phyloP scores from a whole-genome alignment of 1,140 invertebrate species.

The Notospermus geniculatus region DNA sequence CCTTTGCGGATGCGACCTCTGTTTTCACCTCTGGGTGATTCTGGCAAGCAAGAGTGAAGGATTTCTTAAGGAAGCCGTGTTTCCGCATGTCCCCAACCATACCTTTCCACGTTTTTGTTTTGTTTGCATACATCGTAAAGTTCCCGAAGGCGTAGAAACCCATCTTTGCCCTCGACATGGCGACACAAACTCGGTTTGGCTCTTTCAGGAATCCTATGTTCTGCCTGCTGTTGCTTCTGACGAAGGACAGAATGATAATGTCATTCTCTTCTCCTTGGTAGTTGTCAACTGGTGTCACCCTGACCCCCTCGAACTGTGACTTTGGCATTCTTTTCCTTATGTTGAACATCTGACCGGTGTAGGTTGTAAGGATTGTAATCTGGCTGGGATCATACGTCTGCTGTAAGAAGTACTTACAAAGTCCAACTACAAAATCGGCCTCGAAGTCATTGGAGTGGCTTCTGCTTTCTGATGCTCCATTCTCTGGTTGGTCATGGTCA shows the following conservation, averaged over 20 bases:
- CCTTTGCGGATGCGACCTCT: background rate
- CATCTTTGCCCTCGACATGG: slow-evolving; percentile 72
- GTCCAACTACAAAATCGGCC: slow-evolving; percentile 23
- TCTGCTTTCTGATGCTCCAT: slow-evolving; percentile 21
- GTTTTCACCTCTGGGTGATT: slow-evolving; percentile 4
- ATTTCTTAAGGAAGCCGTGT: background rate
- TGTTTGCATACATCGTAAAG: slow-evolving; percentile 58
- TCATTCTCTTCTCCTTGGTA: slow-evolving; percentile 76
- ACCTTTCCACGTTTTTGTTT: slow-evolving; percentile 13
- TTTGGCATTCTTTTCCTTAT: slow-evolving; percentile 5
- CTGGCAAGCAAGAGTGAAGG: background rate
- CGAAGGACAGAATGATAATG: slow-evolving; percentile 76
- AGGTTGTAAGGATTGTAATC: slow-evolving; percentile 42
- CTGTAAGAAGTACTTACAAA: slow-evolving; percentile 37
- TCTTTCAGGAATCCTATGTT: slow-evolving; percentile 73
- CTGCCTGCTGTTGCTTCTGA: slow-evolving; percentile 66
- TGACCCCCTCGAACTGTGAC: slow-evolving; percentile 9
- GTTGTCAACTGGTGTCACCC: slow-evolving; percentile 61
- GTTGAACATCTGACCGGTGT: slow-evolving; percentile 33
- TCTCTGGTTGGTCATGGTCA: slow-evolving; percentile 32
- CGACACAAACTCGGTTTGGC: slow-evolving; percentile 75
- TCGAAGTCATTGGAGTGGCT: slow-evolving; percentile 38
- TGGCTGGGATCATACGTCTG: slow-evolving; percentile 33
- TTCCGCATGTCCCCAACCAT: slow-evolving; percentile 17
- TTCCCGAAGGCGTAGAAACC: slow-evolving; percentile 67